Evolutionary conservation across 2,797 vertebrate genomes (phyloP), one percentile per base, ranked within the genome.

Genomic region (Spinus olivaceus): DNA sequence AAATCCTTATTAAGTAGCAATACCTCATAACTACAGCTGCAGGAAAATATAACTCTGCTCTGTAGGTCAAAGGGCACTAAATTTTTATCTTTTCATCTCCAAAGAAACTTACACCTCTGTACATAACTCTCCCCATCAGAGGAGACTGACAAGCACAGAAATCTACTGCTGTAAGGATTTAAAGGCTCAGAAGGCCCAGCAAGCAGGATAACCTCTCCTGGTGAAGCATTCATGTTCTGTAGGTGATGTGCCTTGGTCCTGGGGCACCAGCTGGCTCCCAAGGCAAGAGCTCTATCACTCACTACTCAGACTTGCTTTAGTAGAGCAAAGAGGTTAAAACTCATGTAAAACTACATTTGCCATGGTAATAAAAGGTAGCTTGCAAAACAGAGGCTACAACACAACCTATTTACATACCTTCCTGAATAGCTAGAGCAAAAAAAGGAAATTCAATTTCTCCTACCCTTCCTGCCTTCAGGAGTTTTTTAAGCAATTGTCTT

Each of bases 51-150:
- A 69, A 23, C 7, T 49, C 16, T 47, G n/a, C 12, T 19, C 14
- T 4, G 4, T 12, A 46, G 27, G n/a, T 59, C 3, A 88, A 72
- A 66, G 17, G 25, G 4, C 18, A n/a, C 18, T 27, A 24, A 5
- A 11, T 46, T 59, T 90, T 73, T 13, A 72, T 25, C n/a, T 61
- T 80, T 65, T 50, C 14, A 30, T 53, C 22, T 69, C 42, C 18
- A 27, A 46, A 81, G 10, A 57, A 71, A 44, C 33, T 35, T 11
- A 25, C 0, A 70, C 4, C 5, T 37, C 11, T 28, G 39, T 54
- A 59, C 0, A 0, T 17, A 73, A 69, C 54, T 88, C 56, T 61
- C 5, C 51, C 7, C 0, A 1, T 18, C 44, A 59, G 44, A 57
- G 60, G 51, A 50, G 47, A 30, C 47, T 67, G 51, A 19, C 12